Evolutionary conservation across 2,888 invertebrate genomes (phyloP), one percentile per base, ranked within the genome.

Genomic region (Trissoscelio sp.): DNA sequence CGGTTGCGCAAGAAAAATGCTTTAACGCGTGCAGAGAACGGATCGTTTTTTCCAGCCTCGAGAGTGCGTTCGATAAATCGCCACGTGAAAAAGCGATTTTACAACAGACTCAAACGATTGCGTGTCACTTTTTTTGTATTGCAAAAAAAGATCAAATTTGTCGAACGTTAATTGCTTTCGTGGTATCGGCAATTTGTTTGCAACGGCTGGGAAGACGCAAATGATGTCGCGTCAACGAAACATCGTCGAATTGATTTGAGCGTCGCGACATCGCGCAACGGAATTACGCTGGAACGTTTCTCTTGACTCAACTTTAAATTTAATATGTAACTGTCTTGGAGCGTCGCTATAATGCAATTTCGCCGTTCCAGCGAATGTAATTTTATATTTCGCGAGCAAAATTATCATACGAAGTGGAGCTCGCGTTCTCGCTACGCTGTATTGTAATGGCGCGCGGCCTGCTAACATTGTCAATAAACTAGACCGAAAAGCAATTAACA

Each of bases 401-500:
- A 72, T 53, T 39, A 64, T 34, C 46, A 44, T 55, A 18, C 42
- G 62, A 64, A 73, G 55, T 22, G 51, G 9, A n/a, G n/a, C n/a
- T n/a, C 20, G 57, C 51, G 42, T 16, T 55, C 18, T 16, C 3
- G 20, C 42, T 60, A 42, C n/a, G 14, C 51, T 64, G 62, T 18
- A 37, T 51, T 42, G 42, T 31, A 39, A 69, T 22, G 12, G n/a
- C 9, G 4, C 16, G 57, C 14, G 44, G n/a, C 11, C 7, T 11
- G 6, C 46, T 39, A 64, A 53, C 62, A 24, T 39, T 44, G 39
- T 34, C 46, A 48, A 66, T 51, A 67, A 67, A 57, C 16, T 42
- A 2, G 11, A 60, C 67, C 42, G 18, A 66, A 75, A 75, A 42
- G 14, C 67, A 67, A 75, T 67, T 75, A 75, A 67, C 67, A 20